Conservation (phyloP, 1,140 invertebrate genomes). For the Cydia strobilella region DNA sequence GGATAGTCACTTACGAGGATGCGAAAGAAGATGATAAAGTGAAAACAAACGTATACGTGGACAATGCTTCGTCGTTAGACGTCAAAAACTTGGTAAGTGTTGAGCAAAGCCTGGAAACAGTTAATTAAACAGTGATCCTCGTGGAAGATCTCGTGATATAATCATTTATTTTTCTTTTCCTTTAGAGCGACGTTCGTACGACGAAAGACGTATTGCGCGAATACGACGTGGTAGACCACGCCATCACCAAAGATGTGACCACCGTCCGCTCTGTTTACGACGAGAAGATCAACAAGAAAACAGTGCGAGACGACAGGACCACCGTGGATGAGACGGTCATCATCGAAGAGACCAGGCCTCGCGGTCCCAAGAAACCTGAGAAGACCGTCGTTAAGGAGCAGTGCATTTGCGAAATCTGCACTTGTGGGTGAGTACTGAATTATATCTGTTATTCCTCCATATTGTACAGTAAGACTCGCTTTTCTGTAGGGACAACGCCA, state of each 20-base stretch:
- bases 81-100: constrained; percentile 79
- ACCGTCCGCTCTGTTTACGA: constrained; percentile 72
- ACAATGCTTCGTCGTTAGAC: constrained; percentile 75
- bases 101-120: not conserved
- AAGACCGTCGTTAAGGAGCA: constrained; percentile 84
- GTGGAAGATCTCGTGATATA: not conserved
- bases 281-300: constrained; percentile 72
- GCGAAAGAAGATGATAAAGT: constrained; percentile 78
- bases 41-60: constrained; percentile 77
- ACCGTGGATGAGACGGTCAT: constrained; percentile 61
- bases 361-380: constrained; percentile 76
- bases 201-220: constrained; percentile 71
- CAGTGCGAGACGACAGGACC: constrained; percentile 72
- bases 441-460: not conserved
- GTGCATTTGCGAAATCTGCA: constrained; percentile 94
- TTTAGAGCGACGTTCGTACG: constrained; percentile 77
- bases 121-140: not conserved
- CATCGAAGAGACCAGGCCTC: constrained; percentile 63
- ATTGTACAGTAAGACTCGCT: too few species aligned
- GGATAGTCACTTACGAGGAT: constrained; percentile 78
- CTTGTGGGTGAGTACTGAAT: constrained; percentile 89
- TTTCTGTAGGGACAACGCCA: too few species aligned
- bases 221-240: constrained; percentile 77
- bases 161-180: constrained; percentile 37
- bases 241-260: constrained; percentile 68